These are phyloP conservation scores for Syngnathoides biaculeatus DNA, from an alignment of 2,113 vertebrate genomes.

Conservation along the genomic window DNA sequence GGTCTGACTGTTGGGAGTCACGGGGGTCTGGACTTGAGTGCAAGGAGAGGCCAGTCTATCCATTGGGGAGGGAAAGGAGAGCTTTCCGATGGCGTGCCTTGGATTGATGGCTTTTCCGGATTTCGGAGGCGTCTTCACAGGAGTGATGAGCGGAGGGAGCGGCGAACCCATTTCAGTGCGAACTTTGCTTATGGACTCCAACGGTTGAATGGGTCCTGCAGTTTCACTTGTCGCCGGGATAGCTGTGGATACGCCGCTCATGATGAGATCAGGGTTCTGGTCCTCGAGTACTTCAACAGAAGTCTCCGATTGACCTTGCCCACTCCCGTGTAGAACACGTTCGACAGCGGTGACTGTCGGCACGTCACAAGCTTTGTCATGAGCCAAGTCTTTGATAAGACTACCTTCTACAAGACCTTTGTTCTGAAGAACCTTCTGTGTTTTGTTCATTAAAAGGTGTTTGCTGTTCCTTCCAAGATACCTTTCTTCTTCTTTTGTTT, in stretches of 20 bases:
- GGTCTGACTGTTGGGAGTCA: slow-evolving; percentile 57
- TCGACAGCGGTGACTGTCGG: neutral
- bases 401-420: neutral
- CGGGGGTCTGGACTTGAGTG: slow-evolving; percentile 49
- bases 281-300: neutral
- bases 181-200: slow-evolving; percentile 74
- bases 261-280: neutral
- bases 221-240: slow-evolving; percentile 37
- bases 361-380: neutral
- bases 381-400: slow-evolving; percentile 1
- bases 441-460: neutral
- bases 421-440: neutral
- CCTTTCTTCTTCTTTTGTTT: neutral
- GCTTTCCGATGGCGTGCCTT: slow-evolving; percentile 61
- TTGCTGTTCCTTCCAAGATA: neutral
- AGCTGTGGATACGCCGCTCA: slow-evolving; percentile 6
- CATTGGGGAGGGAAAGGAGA: slow-evolving; percentile 75
- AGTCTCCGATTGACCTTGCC: neutral
- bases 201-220: slow-evolving; percentile 49
- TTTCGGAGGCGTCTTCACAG: slow-evolving; percentile 84
- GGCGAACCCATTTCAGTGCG: slow-evolving; percentile 86
- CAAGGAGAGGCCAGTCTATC: slow-evolving; percentile 61
- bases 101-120: slow-evolving; percentile 56
- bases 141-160: slow-evolving; percentile 81
- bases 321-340: neutral